Evolutionary conservation across 2,113 vertebrate genomes (phyloP), one percentile per base, ranked within the genome.

Genomic region (Rhinogobius similis): DNA sequence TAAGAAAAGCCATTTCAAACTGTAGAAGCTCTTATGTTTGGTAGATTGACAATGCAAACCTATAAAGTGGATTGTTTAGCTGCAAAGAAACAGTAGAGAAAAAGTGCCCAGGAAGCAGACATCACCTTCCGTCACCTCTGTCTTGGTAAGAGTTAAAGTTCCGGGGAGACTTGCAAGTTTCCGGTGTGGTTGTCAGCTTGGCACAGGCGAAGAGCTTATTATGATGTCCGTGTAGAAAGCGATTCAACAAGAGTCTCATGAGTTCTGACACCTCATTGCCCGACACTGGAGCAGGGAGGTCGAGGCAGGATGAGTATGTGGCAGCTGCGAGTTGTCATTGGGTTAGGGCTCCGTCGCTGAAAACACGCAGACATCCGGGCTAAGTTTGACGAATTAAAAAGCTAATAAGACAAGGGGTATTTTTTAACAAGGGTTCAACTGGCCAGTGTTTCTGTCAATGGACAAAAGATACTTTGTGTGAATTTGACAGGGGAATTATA

Each of bases 161-260:
- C 32, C 32, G 32, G 32, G 32, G 76, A 62, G 85, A 84, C 63
- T 44, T 73, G 65, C 27, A 50, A 27, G 66, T 78, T 82, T 73
- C 61, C 65, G 38, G 70, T 66, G 26, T 75, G 46, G 65, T 58
- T 78, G 76, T 81, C 78, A 72, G 77, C 62, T n/a, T 69, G 65
- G 76, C 67, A 68, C 77, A 62, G 72, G 59, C 68, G 73, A 52
- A 44, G 70, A 82, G 77, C 78, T 82, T 69, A 66, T 72, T 69
- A 66, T 68, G 78, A 86, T 79, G 77, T 82, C 73, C 65, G 76
- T 67, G 20, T 38, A 70, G 65, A 75, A 77, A 79, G 65, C 71
- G 50, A 73, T 77, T 81, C 52, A 48, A 58, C 66, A 64, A 76
- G 53, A 53, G 67, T 72, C 76, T 75, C 75, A 11, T 13, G 73